A percentile compares a stretch with the other conserved stretches of the same genome.
These are phyloP conservation scores for Nasonia longicornis DNA, from an alignment of 1,140 invertebrate genomes.

Conservation along the genomic window DNA sequence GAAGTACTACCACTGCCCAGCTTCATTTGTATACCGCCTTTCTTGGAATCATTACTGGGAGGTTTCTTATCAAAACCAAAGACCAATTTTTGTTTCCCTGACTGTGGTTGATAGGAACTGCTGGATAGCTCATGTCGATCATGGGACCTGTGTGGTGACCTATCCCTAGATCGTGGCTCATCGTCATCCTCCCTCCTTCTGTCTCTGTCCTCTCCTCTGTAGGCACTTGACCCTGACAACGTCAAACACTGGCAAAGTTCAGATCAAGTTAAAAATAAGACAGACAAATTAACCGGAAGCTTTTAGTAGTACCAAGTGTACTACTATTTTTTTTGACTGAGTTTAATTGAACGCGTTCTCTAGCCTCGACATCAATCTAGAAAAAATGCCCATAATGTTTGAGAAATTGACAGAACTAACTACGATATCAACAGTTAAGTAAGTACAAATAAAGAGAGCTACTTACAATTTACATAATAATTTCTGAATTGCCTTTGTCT, in stretches of 20 bases:
- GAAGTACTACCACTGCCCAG: slow-evolving; percentile 59
- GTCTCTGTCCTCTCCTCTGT: slow-evolving; percentile 65
- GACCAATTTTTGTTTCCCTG: slow-evolving; percentile 59
- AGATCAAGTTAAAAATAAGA: slow-evolving; percentile 71
- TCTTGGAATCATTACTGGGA: slow-evolving; percentile 58
- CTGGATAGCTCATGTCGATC: slow-evolving; percentile 56
- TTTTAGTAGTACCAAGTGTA: slow-evolving; percentile 54
- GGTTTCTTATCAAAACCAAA: slow-evolving; percentile 65
- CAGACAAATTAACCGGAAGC: slow-evolving; percentile 66
- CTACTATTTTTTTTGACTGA: slow-evolving; percentile 33
- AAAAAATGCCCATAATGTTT: slow-evolving; percentile 8
- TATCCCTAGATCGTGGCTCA: slow-evolving; percentile 56
- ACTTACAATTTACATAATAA: slow-evolving; percentile 19
- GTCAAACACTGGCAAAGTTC: slow-evolving; percentile 74
- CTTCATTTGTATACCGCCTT: slow-evolving; percentile 68
- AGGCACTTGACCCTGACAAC: slow-evolving; percentile 70
- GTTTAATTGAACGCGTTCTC: slow-evolving; percentile 33
- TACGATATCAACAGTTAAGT: not conserved
- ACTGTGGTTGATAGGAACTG: slow-evolving; percentile 43
- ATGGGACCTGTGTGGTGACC: slow-evolving; percentile 62
- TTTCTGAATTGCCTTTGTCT: slow-evolving; percentile 18
- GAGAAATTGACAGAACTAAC: slow-evolving; percentile 13
- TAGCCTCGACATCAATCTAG: slow-evolving; percentile 30
- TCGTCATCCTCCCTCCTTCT: slow-evolving; percentile 55
- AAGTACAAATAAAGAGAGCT: slow-evolving; percentile 1